Evolutionary conservation across 2,113 vertebrate genomes (phyloP).

Genomic region (Hydropotes inermis): DNA sequence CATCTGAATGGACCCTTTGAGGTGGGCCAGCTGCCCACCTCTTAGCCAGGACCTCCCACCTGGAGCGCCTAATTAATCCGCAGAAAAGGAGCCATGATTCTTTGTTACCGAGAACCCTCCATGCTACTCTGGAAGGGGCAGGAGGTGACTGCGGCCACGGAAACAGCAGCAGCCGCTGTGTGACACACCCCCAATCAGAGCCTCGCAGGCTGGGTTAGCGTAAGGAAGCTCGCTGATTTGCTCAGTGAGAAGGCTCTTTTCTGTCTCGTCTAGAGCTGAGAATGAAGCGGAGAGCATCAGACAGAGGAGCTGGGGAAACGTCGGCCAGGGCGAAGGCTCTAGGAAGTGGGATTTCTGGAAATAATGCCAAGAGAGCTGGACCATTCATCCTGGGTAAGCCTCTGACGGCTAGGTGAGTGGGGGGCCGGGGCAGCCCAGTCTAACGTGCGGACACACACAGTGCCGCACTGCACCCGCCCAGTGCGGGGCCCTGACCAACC

Average conservation of each 20-base stretch:
- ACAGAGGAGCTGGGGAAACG: slow-evolving; percentile 95
- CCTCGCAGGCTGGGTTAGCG: not conserved
- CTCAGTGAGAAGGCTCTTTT: slow-evolving; percentile 55
- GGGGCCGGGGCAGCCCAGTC: not conserved
- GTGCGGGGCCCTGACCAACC: not conserved
- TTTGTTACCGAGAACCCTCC: slow-evolving; percentile 33
- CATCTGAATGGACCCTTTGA: not conserved
- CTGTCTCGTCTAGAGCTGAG: slow-evolving; percentile 85
- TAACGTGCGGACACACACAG: not conserved
- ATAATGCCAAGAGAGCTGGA: slow-evolving; percentile 95
- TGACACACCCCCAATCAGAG: slow-evolving; percentile 48
- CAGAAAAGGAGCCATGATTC: slow-evolving; percentile 18
- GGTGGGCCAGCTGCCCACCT: slow-evolving; percentile 35
- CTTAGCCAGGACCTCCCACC: not conserved
- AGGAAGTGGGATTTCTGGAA: slow-evolving; percentile 93
- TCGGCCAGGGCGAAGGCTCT: slow-evolving; percentile 93
- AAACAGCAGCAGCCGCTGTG: not conserved
- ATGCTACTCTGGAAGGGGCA: slow-evolving; percentile 9
- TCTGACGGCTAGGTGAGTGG: not conserved
- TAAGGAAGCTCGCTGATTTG: not conserved
- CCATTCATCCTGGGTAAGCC: slow-evolving; percentile 95
- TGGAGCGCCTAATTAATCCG: slow-evolving; percentile 45
- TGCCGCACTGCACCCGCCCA: not conserved
- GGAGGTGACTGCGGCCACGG: not conserved
- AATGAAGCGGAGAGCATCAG: slow-evolving; percentile 97